Evolutionary conservation across 2,888 invertebrate species (phyloP).

Genomic region (Gonocerus acuteangulatus): DNA sequence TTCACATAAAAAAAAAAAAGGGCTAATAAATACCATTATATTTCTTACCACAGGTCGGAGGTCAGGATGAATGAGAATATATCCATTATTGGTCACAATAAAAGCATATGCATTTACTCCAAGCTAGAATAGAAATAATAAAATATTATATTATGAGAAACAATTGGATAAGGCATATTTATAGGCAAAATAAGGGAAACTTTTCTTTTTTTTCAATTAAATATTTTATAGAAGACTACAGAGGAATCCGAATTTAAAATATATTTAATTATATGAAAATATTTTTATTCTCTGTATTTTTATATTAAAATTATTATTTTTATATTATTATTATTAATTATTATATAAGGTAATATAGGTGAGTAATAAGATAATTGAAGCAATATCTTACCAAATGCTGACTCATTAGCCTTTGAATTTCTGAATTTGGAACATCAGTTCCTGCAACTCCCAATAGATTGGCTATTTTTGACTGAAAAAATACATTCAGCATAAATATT

Average conservation of each 20-base stretch:
- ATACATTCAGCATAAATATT: constrained; percentile 1
- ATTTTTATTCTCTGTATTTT: too few species aligned
- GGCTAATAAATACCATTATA: too few species aligned
- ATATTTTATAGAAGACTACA: too few species aligned
- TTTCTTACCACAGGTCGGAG: constrained; percentile 75
- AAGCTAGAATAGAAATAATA: constrained; percentile 57
- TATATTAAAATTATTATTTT: too few species aligned
- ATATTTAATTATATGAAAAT: too few species aligned
- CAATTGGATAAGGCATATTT: not conserved
- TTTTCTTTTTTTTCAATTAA: not conserved
- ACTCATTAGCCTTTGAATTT: constrained; percentile 79
- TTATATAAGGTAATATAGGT: too few species aligned
- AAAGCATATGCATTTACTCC: constrained; percentile 95
- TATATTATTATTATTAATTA: too few species aligned
- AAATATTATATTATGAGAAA: constrained; percentile 40
- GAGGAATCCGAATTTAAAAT: too few species aligned
- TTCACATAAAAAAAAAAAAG: too few species aligned
- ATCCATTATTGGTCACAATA: constrained; percentile 95
- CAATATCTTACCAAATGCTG: constrained; percentile 69
- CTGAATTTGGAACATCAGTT: constrained; percentile 87
- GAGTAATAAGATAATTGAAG: too few species aligned
- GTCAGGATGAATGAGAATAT: constrained; percentile 92
- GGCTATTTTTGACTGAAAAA: constrained; percentile 68
- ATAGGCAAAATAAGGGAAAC: not conserved
- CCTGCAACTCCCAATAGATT: constrained; percentile 90